phyloP scores from a whole-genome alignment of 2,797 vertebrate species.

The Stomatorhinus walkeri region DNA sequence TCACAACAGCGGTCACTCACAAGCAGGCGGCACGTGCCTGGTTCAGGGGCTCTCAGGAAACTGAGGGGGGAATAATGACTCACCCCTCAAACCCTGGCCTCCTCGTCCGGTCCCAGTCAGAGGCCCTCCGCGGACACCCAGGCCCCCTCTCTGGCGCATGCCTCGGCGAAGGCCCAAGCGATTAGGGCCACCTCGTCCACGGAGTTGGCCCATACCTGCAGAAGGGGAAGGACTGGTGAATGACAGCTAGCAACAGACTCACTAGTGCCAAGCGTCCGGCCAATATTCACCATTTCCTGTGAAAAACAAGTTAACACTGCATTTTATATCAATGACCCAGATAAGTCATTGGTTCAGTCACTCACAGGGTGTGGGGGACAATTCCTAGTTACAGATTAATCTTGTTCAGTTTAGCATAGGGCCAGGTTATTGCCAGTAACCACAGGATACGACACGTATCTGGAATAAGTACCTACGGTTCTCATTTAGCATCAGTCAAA shows the following conservation, averaged over 20 bases:
- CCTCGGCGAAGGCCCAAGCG: constrained; percentile 60
- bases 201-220: constrained; percentile 61
- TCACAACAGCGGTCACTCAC: neutral
- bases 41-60: neutral
- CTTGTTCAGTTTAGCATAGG: neutral
- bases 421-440: neutral
- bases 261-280: neutral
- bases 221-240: neutral
- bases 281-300: neutral
- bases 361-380: neutral
- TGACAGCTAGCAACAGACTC: neutral
- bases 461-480: neutral
- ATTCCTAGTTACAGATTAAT: neutral
- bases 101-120: constrained; percentile 48
- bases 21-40: neutral
- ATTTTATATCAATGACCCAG: neutral
- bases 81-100: constrained; percentile 64
- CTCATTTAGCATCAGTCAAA: neutral
- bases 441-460: neutral
- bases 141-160: constrained; percentile 56
- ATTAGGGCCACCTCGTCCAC: constrained; percentile 56
- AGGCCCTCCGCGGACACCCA: constrained; percentile 53
- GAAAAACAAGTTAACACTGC: neutral
- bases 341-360: neutral
- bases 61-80: constrained; percentile 24